Evolutionary conservation across 2,797 vertebrate species (phyloP).

Genomic region (Phoxinus dragarum): DNA sequence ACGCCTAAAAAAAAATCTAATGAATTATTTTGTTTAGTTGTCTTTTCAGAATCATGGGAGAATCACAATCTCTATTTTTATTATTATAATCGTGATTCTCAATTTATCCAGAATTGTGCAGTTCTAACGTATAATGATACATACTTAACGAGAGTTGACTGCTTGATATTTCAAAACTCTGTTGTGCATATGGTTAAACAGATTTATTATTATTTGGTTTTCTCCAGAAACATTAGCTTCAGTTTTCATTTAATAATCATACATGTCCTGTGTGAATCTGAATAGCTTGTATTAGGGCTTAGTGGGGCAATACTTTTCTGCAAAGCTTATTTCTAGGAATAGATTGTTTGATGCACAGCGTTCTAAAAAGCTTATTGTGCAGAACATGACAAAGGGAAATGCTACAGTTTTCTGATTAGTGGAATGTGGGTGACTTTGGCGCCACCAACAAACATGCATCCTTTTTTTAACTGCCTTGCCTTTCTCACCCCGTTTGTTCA

Average conservation of each 20-base stretch:
- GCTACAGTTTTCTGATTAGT: neutral
- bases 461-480: neutral
- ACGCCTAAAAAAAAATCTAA: no score
- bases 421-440: slow-evolving; percentile 11
- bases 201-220: neutral
- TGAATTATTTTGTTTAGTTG: no score
- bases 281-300: slow-evolving; percentile 10
- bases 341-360: neutral
- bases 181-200: neutral
- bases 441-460: neutral
- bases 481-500: neutral
- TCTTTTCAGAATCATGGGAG: no score
- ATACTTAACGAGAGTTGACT: neutral
- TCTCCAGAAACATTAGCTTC: neutral
- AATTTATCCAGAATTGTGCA: neutral
- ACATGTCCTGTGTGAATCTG: neutral
- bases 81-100: neutral
- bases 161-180: neutral
- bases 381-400: slow-evolving; percentile 7
- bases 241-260: neutral
- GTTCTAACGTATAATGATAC: neutral
- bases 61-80: no score
- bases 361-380: neutral
- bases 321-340: neutral
- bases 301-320: slow-evolving; percentile 7